Evolutionary conservation across 2,888 invertebrate species (phyloP), one percentile per base, ranked within the genome.

Genomic region (Eumacrocentrus americanus): DNA sequence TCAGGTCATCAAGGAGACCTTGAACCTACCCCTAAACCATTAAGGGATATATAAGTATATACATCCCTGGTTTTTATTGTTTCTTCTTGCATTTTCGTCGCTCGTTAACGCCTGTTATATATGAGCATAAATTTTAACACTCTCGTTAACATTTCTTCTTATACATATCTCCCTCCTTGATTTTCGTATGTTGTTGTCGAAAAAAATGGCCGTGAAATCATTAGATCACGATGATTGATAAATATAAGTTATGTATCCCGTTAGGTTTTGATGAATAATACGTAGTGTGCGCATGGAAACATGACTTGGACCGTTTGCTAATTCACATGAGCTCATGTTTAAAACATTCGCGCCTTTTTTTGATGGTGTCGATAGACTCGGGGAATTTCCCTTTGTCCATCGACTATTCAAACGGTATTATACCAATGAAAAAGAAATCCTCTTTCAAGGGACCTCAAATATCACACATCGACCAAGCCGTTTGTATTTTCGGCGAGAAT

Each of bases 401-500:
- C 9, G 29, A 29, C n/a, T 29, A 29, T 4, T 6, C 29, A 4
- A 6, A 29, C 29, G 9, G 29, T 29, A 29, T 29, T 9, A 29
- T 9, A 29, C 29, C 5, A 29, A 29, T 6, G 29, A 29, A 4
- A 9, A 29, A 29, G 29, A 29, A n/a, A n/a, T n/a, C n/a, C n/a
- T n/a, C n/a, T n/a, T n/a, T n/a, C n/a, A n/a, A n/a, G n/a, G n/a
- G n/a, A n/a, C n/a, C n/a, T n/a, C n/a, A n/a, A n/a, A n/a, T n/a
- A n/a, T n/a, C n/a, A n/a, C n/a, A n/a, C n/a, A n/a, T n/a, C n/a
- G n/a, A n/a, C n/a, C n/a, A n/a, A n/a, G n/a, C n/a, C n/a, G n/a
- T n/a, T n/a, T n/a, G 64, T 73, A 72, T 74, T 73, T 75, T 69
- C 62, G 68, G 59, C 62, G 55, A 40, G 66, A 67, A 34, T 63